A percentile compares a stretch with the other conserved stretches of the same genome.
phyloP scores from a whole-genome alignment of 2,888 invertebrate genomes.

The Smittia sp. region DNA sequence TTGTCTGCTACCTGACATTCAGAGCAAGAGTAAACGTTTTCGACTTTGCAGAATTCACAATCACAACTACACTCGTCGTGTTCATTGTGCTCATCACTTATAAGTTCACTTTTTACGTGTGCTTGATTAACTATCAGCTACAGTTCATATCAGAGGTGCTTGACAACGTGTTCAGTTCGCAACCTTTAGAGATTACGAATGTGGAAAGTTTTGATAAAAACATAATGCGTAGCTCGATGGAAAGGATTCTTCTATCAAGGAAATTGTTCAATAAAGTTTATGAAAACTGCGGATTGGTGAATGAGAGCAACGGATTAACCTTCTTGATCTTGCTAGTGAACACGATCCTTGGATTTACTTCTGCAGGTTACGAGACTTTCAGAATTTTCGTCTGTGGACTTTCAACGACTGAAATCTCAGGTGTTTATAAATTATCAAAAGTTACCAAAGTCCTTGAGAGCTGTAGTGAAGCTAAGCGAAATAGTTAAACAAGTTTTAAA shows the following conservation, averaged over 20 bases:
- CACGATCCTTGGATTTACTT: neutral
- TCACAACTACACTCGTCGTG: neutral
- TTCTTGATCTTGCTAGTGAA: neutral
- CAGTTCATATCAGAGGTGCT: neutral
- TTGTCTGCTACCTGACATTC: too few species aligned
- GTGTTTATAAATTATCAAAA: too few species aligned
- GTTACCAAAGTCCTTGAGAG: too few species aligned
- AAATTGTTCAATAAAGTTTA: constrained; percentile 6
- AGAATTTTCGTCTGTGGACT: neutral
- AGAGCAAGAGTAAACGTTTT: too few species aligned
- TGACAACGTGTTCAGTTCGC: neutral
- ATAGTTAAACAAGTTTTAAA: too few species aligned
- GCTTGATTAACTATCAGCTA: neutral
- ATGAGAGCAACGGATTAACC: constrained; percentile 7
- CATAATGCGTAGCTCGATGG: neutral
- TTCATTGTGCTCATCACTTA: neutral
- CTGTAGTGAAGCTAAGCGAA: too few species aligned
- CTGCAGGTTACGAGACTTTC: constrained; percentile 9
- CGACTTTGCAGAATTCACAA: too few species aligned
- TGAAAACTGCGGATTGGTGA: constrained; percentile 13
- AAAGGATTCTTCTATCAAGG: neutral
- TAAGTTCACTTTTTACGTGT: neutral
- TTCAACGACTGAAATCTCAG: too few species aligned
- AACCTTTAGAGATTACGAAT: neutral
- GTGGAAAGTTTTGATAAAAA: neutral